Conservation (phyloP, 2,113 vertebrate genomes). For the Balaenoptera acutorostrata region DNA sequence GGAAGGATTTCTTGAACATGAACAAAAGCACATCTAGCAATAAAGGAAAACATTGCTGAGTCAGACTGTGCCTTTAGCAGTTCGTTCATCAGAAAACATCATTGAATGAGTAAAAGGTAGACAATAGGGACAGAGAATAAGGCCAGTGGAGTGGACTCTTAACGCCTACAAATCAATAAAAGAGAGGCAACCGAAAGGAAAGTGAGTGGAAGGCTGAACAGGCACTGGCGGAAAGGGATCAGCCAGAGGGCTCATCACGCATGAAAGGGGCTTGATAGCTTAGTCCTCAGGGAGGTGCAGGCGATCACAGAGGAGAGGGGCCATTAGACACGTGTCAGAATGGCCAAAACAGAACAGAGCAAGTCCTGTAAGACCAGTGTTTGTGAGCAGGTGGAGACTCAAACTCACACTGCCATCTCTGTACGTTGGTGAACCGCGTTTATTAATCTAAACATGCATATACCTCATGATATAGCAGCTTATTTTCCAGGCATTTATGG, state of each 20-base stretch:
- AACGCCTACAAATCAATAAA: neutral
- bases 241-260: neutral
- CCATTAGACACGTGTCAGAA: neutral
- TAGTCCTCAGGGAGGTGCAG: neutral
- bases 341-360: neutral
- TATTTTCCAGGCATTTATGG: neutral
- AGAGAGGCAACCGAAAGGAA: neutral
- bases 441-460: neutral
- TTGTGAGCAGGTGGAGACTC: neutral
- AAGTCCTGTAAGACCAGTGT: neutral
- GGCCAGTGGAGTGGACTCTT: neutral
- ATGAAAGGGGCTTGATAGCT: neutral
- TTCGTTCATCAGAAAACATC: neutral
- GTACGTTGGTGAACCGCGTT: rapidly evolving
- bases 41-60: neutral
- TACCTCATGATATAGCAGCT: neutral
- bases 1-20: neutral
- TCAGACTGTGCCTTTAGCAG: neutral
- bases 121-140: neutral
- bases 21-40: neutral
- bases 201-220: neutral
- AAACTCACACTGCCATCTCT: rapidly evolving
- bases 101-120: neutral
- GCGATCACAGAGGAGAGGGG: neutral
- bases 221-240: neutral